Evolutionary conservation across 2,888 invertebrate genomes (phyloP), one percentile per base, ranked within the genome.

Genomic region (Leucozona laternaria): DNA sequence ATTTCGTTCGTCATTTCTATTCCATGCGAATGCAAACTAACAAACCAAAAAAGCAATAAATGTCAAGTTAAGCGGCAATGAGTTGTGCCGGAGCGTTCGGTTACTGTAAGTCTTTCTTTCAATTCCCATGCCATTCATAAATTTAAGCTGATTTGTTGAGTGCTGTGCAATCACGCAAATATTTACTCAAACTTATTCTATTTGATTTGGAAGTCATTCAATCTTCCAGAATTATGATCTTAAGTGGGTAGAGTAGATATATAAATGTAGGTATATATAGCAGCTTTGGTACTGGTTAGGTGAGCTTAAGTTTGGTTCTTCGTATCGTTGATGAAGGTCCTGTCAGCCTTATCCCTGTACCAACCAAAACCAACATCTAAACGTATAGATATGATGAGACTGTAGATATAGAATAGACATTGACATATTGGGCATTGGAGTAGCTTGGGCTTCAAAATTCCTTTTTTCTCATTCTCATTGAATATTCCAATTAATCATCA

Each of bases 91-190:
- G 25, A 58, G 31, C 20, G 4, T 48, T 64, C 25, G 13, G 31
- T 64, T 45, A 28, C 43, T 43, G 5, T 13, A 17, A 10, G 20
- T 11, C 34, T 34, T 31, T 48, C 13, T 20, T 31, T 15, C 13
- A 25, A 48, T 31, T 31, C 45, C 48, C 64, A 48, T 66, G 31
- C 28, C 64, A 48, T 48, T 66, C 45, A 66, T 48, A 66, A 48
- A 66, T 48, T 66, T 48, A 31, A 48, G 48, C 31, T 66, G 64
- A 45, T 31, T 66, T 28, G 31, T 53, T 68, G 75, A 84, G 83
- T 79, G 79, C 83, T 84, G 64, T 84, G 75, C 75, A 79, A 84
- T 84, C 83, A 84, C 22, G 60, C 75, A 84, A 79, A 84, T 79
- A 79, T 84, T 84, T 75, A 71, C 79, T 58, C 20, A 50, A 84